A percentile compares a stretch with the other conserved stretches of the same genome.
Evolutionary conservation across 2,797 vertebrate species (phyloP).

Genomic region (Lindbergichthys nudifrons): DNA sequence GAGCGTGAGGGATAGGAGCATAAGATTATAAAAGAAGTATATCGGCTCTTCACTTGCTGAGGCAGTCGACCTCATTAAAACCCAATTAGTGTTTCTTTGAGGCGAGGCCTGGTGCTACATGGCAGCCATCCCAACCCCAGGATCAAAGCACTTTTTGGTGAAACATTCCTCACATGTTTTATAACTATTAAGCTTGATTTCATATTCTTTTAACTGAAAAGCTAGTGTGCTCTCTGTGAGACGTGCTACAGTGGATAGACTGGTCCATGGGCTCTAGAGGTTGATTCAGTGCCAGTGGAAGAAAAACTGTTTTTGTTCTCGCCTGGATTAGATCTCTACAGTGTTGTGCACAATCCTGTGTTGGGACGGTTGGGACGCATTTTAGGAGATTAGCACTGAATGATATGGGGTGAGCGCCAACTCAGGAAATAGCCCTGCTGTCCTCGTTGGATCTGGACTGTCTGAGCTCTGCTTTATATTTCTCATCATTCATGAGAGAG

Average conservation of each 20-base stretch:
- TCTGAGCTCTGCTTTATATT: slow-evolving; percentile 30
- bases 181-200: slow-evolving; percentile 30
- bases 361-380: slow-evolving; percentile 39
- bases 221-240: slow-evolving; percentile 22
- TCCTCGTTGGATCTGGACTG: slow-evolving; percentile 16
- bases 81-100: slow-evolving; percentile 75
- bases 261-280: neutral
- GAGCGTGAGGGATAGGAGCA: slow-evolving; percentile 36
- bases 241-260: neutral
- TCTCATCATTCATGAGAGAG: slow-evolving; percentile 4
- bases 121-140: slow-evolving; percentile 37
- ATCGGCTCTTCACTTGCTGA: slow-evolving; percentile 54
- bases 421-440: slow-evolving; percentile 12
- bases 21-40: slow-evolving; percentile 57
- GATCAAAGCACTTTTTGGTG: slow-evolving; percentile 69
- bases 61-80: slow-evolving; percentile 77
- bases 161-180: slow-evolving; percentile 54
- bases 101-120: slow-evolving; percentile 35
- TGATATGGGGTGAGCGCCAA: slow-evolving; percentile 27
- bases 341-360: neutral
- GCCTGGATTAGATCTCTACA: slow-evolving; percentile 10
- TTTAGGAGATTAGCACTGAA: slow-evolving; percentile 49
- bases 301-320: slow-evolving; percentile 16
- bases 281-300: neutral
- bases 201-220: slow-evolving; percentile 22